Base-by-base conservation (phyloP, 92 coral and sea anemone species). In the Phymanthus crucifer region DNA sequence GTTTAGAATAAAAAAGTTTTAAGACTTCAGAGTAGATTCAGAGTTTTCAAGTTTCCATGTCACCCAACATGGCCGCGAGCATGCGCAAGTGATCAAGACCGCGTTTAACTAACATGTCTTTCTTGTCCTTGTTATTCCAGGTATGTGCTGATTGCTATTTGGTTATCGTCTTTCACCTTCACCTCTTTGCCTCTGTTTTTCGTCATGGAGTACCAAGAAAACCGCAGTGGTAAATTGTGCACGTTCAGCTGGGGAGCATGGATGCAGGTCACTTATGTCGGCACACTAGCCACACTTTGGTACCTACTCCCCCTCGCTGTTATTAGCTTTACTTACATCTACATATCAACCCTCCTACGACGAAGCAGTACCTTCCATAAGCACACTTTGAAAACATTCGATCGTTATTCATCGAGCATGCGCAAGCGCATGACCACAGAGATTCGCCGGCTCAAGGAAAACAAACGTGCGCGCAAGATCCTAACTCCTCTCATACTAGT, bases 401-500 rank as follows among this genome's bases (percentile, higher is more conserved):
- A 83, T 26, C 43, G 31, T 37, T 32, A 19, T n/a, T 26, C 82
- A 2, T 29, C 73, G 67, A 75, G 71, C 32, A 37, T 57, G n/a
- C 73, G 73, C 31, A 40, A 37, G 32, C 34, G 35, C 3, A 19
- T 32, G 37, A 33, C 80, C 2, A 71, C 78, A 26, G 87, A 87
- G 19, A 29, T 71, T 56, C 86, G 86, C n/a, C 78, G 90, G 83
- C 71, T 93, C 64, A 87, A 81, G 38, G 93, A 91, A 19, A 95
- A 93, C 83, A 81, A 84, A 12, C 92, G 83, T 40, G 95, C 98
- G 27, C 80, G 84, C 65, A 89, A 86, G 47, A 75, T 95, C 16
- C 89, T 95, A 2, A 95, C 98, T 1, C 98, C 98, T 0, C 88
- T 95, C 14, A 97, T 95, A 38, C 38, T 93, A 12, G 90, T 93